Conservation (phyloP, 1,140 invertebrate species). For the Drosophila sp. region DNA sequence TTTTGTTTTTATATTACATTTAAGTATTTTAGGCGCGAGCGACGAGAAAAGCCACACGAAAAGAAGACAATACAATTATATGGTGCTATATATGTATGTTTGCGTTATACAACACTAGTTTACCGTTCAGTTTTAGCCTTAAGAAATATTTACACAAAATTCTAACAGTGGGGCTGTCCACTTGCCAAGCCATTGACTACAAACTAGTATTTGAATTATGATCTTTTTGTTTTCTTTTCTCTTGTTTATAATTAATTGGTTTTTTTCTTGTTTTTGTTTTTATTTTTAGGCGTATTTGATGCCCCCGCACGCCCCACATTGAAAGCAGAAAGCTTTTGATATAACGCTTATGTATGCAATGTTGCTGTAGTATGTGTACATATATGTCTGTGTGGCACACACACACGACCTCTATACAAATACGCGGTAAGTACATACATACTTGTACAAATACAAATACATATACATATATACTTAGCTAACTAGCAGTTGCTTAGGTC, state of each 20-base stretch:
- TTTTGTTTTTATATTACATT: slow-evolving; percentile 22
- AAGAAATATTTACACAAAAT: slow-evolving; percentile 50
- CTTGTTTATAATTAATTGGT: background rate
- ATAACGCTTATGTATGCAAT: slow-evolving; percentile 41
- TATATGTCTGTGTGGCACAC: slow-evolving; percentile 32
- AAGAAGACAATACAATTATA: slow-evolving; percentile 27
- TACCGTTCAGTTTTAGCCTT: slow-evolving; percentile 25
- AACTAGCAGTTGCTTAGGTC: slow-evolving; percentile 57
- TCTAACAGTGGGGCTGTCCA: slow-evolving; percentile 26
- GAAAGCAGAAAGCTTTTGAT: slow-evolving; percentile 46
- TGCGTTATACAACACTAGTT: slow-evolving; percentile 52
- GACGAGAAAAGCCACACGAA: slow-evolving; percentile 48
- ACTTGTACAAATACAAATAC: slow-evolving; percentile 30
- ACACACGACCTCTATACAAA: slow-evolving; percentile 33
- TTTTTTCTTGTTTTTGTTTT: background rate
- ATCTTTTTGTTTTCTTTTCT: background rate
- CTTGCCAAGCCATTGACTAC: slow-evolving; percentile 18
- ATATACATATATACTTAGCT: slow-evolving; percentile 41
- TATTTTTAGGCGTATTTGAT: background rate
- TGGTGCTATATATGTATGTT: slow-evolving; percentile 40
- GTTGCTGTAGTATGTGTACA: slow-evolving; percentile 4
- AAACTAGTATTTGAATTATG: slow-evolving; percentile 10
- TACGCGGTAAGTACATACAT: slow-evolving; percentile 10
- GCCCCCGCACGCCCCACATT: slow-evolving; percentile 6
- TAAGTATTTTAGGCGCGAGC: slow-evolving; percentile 44